Evolutionary conservation across 2,888 invertebrate genomes (phyloP).

Genomic region (Cephus pygmeus): DNA sequence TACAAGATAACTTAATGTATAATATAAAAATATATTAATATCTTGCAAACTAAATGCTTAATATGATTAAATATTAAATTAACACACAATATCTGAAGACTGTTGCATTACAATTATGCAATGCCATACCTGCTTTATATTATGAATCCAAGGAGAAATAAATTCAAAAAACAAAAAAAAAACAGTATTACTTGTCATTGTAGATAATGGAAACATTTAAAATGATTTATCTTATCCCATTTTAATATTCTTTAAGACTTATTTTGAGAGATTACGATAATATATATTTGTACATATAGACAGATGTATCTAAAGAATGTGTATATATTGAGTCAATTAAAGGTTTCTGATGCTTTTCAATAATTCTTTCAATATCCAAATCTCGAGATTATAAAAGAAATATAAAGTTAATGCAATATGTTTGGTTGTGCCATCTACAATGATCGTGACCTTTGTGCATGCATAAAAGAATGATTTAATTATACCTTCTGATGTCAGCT

Average conservation of each 20-base stretch:
- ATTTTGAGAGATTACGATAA: not conserved
- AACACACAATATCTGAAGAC: not conserved
- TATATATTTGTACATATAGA: not conserved
- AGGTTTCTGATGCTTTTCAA: not conserved
- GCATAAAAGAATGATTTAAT: constrained; percentile 3
- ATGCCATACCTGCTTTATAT: not conserved
- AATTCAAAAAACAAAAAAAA: not conserved
- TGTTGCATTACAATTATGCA: not conserved
- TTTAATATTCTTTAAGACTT: not conserved
- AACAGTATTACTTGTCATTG: not conserved
- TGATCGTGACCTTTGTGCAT: not conserved
- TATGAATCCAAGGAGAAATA: not conserved
- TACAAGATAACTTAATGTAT: not conserved
- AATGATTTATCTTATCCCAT: not conserved
- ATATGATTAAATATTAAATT: not conserved
- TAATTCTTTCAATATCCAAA: not conserved
- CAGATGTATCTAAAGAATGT: not conserved
- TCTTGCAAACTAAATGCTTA: not conserved
- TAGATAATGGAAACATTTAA: not conserved
- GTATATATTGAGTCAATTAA: not conserved
- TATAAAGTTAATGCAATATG: not conserved
- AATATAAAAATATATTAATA: not conserved
- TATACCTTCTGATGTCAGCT: constrained; percentile 86
- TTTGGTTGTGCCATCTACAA: not conserved
- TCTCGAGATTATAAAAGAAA: not conserved